phyloP scores from a whole-genome alignment of 2,888 invertebrate species.

The Synanthedon vespiformis region DNA sequence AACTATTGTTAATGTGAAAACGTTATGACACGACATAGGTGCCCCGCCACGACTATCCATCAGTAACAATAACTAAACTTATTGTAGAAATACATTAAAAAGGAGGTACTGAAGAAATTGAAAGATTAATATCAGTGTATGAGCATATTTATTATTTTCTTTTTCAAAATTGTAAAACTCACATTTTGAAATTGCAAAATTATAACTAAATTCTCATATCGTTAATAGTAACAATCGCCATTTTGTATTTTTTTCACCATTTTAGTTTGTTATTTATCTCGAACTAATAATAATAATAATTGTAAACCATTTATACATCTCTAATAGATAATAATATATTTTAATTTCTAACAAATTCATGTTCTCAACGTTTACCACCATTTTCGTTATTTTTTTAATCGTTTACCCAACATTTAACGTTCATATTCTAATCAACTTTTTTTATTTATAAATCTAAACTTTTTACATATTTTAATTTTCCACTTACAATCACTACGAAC shows the following conservation, averaged over 20 bases:
- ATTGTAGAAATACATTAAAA: too few relatives aligned
- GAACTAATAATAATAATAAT: constrained; percentile 61
- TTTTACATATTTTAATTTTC: constrained; percentile 46
- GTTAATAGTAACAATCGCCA: constrained; percentile 69
- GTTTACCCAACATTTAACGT: constrained; percentile 58
- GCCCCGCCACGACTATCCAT: too few relatives aligned
- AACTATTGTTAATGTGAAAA: too few relatives aligned
- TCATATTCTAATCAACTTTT: constrained; percentile 57
- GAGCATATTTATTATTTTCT: constrained; percentile 71
- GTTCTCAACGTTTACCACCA: constrained; percentile 59
- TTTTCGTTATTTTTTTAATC: constrained; percentile 38
- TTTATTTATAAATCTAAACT: constrained; percentile 58
- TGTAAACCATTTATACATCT: constrained; percentile 69
- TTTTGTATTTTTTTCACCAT: constrained; percentile 47
- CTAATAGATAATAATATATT: constrained; percentile 63
- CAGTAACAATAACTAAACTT: too few relatives aligned
- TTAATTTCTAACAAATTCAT: constrained; percentile 69
- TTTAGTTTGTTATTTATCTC: constrained; percentile 50
- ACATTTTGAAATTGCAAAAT: constrained; percentile 72
- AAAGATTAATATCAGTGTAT: constrained; percentile 35
- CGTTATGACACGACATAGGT: too few relatives aligned
- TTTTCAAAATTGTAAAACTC: constrained; percentile 71
- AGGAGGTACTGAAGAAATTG: too few relatives aligned
- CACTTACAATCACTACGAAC: constrained; percentile 52
- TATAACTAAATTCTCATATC: constrained; percentile 70